phyloP scores from a whole-genome alignment of 2,113 vertebrate species.

The Candoia aspera region DNA sequence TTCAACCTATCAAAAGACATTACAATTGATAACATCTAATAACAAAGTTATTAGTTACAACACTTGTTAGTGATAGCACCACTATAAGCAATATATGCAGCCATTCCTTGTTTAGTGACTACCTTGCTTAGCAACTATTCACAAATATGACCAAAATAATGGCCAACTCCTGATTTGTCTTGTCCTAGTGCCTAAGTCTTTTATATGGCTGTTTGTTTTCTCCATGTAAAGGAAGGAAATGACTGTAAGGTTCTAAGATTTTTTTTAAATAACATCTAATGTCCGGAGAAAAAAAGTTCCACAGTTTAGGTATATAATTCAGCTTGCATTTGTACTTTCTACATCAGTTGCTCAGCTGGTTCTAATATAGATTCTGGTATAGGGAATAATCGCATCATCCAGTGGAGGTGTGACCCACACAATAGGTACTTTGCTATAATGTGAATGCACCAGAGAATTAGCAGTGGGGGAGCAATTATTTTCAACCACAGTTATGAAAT shows the following conservation, averaged over 20 bases:
- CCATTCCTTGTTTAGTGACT: too few species aligned
- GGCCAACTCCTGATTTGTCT: constrained; percentile 22
- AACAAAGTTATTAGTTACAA: too few species aligned
- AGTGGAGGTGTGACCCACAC: background rate
- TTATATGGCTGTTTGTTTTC: background rate
- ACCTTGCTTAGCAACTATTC: too few species aligned
- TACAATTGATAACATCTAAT: too few species aligned
- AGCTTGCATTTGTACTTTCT: background rate
- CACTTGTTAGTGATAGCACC: too few species aligned
- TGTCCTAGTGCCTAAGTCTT: background rate
- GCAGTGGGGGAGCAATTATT: background rate
- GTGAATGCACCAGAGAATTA: background rate
- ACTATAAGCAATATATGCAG: too few species aligned
- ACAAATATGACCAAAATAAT: background rate
- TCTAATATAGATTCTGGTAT: background rate
- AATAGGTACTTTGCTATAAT: background rate
- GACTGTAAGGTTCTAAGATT: background rate
- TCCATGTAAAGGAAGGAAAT: background rate
- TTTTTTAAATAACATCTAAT: background rate
- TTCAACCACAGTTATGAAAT: background rate
- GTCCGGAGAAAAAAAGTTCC: background rate
- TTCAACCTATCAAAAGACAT: too few species aligned
- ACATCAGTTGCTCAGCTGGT: background rate
- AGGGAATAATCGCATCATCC: background rate
- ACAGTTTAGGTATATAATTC: background rate